Evolutionary conservation across 2,113 vertebrate species (phyloP), one percentile per base, ranked within the genome.

Genomic region (Nothobranchius furzeri): DNA sequence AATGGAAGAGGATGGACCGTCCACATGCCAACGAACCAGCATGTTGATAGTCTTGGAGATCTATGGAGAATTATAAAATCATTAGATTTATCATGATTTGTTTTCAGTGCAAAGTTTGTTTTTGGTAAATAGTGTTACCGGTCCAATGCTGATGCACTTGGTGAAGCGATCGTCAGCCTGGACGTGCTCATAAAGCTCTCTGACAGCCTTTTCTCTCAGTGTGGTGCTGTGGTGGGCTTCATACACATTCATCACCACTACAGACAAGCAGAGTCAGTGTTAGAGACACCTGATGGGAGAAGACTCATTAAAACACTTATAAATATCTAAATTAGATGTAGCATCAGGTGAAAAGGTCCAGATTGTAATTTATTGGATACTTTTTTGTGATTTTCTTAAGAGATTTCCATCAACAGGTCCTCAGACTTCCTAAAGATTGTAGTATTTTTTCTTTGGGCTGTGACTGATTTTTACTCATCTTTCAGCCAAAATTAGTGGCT

Each of bases 31-130:
- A 70, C 96, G 93, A 59, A 98, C 95, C 53, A 99, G 82, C 96
- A 98, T 99, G 83, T 98, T 98, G 83, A 98, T 95, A 0, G 93
- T 96, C 85, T 99, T 99, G 0, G 98, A 99, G 79, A 99, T 97
- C 97, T 99, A 85, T 25, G 45, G 15, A 66, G 1, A 61, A 37
- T 11, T 4, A 12, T 20, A 12, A 25, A 47, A 30, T 24, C 17
- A 17, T 17, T 24, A 24, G 12, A 8, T 36, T 55, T 14, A 45
- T 45, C 1, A 53, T 53, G 12, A 30, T 35, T 11, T 0, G 6
- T n/a, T 12, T 37, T 53, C 43, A 25, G 2, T 49, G 60, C 3
- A 9, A 2, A 25, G 10, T 12, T 59, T 30, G 37, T 2, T 47
- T 52, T 37, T 9, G 11, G 12, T 24, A 60, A 42, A 11, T 46